Evolutionary conservation across 1,140 invertebrate species (phyloP), one percentile per base, ranked within the genome.

Genomic region (Megalonaias nervosa): DNA sequence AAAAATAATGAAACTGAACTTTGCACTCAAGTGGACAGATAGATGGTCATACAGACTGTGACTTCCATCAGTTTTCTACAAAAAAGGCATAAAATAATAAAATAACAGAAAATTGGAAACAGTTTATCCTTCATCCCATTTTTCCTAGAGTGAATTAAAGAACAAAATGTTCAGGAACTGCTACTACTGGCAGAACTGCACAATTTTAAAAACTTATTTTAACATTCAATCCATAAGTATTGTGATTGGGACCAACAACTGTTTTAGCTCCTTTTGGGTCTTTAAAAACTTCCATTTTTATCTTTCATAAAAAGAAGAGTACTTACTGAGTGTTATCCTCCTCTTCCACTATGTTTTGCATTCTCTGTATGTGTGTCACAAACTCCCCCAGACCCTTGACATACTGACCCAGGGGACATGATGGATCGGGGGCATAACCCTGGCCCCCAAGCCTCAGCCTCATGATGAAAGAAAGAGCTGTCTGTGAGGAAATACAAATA

Each of bases 271-370:
- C 14, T 72, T 66, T 48, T 74, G 59, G 23, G 66, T 79, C n/a
- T 69, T 61, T 58, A 55, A 66, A 59, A 31, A 19, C n/a, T 62
- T 61, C 55, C 67, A 19, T 21, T 19, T 62, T 31, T 72, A 72
- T 17, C 65, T 72, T n/a, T 70, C 65, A 21, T 57, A n/a, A 60
- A 2, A 38, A 11, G 11, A 48, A 48, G 17, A 77, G 26, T 56
- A 69, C 38, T 62, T 78, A 89, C 88, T 82, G 84, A 61, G 76
- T 71, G 66, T 88, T 80, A 26, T 71, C 15, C 31, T 89, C 86
- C 58, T 91, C 90, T 79, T 91, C 90, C 17, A 90, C 75, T 12
- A 91, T 71, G n/a, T 84, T 87, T 71, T 90, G 89, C 67, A 91
- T 80, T 48, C 88, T 89, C 23, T 90, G 87, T 26, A 90, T 83